phyloP scores from a whole-genome alignment of 2,888 invertebrate species.

The Caenorhabditis angaria region DNA sequence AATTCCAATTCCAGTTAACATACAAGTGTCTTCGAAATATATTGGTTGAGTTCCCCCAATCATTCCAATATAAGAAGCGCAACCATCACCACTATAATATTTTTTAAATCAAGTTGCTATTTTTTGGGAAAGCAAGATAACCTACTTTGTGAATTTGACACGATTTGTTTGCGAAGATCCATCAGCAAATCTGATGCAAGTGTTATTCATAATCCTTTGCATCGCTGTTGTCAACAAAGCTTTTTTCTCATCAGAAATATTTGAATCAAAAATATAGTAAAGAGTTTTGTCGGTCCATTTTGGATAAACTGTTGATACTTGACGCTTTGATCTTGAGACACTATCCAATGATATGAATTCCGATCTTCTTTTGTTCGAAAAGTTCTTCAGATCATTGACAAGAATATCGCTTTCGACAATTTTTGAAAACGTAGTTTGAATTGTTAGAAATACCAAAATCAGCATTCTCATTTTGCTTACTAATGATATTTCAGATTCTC shows the following conservation, averaged over 20 bases:
- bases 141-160: background rate
- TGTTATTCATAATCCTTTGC: background rate
- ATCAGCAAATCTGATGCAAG: conserved; percentile 9
- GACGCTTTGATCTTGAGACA: background rate
- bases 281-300: conserved; percentile 4
- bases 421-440: background rate
- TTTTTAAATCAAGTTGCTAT: too few relatives aligned
- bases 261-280: conserved; percentile 5
- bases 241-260: background rate
- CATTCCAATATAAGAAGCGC: conserved; percentile 35
- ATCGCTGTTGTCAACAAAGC: background rate
- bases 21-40: conserved; percentile 29
- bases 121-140: background rate
- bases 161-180: background rate
- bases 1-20: conserved; percentile 29
- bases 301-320: background rate
- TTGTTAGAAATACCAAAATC: background rate
- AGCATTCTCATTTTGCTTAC: background rate
- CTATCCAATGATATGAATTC: background rate
- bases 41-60: conserved; percentile 31
- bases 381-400: background rate
- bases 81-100: conserved; percentile 13
- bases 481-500: background rate
- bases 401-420: background rate
- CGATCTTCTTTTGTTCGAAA: background rate